Base-by-base conservation (phyloP, 2,888 invertebrate species). In the Synergus japonicus region DNA sequence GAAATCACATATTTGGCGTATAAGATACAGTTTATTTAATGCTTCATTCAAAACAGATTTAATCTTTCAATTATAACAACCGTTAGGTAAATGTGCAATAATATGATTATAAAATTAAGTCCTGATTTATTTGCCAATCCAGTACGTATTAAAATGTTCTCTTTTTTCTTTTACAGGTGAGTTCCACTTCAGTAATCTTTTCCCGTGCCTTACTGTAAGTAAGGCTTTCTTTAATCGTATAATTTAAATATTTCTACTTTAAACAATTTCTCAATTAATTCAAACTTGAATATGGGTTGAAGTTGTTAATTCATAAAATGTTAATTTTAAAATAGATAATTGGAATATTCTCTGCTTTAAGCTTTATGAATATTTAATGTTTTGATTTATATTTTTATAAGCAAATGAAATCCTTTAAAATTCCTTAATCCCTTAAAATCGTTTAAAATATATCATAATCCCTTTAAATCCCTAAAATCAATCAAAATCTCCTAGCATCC, bases 71-170 rank as follows among this genome's bases (percentile, higher is more conserved):
- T 69, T 69, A 49, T 49, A 49, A 15, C 22, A 69, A 29, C 22
- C 37, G 37, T 73, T 73, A 15, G 29, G 29, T 54, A 73, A 73
- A 73, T 46, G 46, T 44, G 46, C n/a, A 54, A n/a, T 54, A 54
- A 54, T 54, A n/a, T n/a, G 9, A 54, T 54, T n/a, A 54, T 54
- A 54, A n/a, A 54, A 54, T 54, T 54, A 54, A 54, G n/a, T 9
- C n/a, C n/a, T n/a, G 54, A 54, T n/a, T 54, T n/a, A 54, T 18
- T 54, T n/a, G 2, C 54, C n/a, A n/a, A 54, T n/a, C 2, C 4
- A n/a, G n/a, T n/a, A 9, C n/a, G n/a, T n/a, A 9, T 15, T 54
- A 54, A 54, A 54, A 54, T 54, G n/a, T 54, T n/a, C 15, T 60
- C 13, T 22, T 60, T 0, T 22, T 60, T 60, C 4, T 60, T 0